Base-by-base conservation (phyloP, 2,888 invertebrate genomes). In the Spodoptera exigua region DNA sequence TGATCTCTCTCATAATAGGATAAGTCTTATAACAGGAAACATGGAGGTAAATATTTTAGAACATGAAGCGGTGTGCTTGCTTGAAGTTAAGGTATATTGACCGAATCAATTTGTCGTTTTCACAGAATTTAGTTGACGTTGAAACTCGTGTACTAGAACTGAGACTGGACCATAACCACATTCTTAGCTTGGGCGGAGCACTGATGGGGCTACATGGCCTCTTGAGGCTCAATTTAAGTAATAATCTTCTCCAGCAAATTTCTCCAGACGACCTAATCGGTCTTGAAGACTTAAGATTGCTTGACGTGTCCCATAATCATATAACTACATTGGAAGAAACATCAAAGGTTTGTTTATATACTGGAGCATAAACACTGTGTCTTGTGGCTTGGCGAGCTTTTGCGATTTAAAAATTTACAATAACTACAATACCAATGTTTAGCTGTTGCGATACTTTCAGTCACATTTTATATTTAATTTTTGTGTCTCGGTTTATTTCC, bases 271-370 rank as follows among this genome's bases (percentile, higher is more conserved):
- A 97, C 84, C 95, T 98, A 46, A 96, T 96, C 56, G 97, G 97
- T 18, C 91, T 98, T 75, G 97, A 97, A 76, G 96, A 96, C 66
- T 90, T 98, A 39, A 95, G 95, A 80, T 91, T 96, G 53, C 94
- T 98, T 39, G 98, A 98, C 83, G 93, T 98, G 43, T 97, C 98
- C 0, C 95, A 96, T 82, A 98, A 98, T 86, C 95, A 95, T 67
- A 92, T 98, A 36, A 95, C 95, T 41, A 96, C 97, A 2, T 92
- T 98, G 57, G 97, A 97, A 85, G 97, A 97, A 92, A 96, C 97
- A 56, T 97, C 97, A 78, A 97, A 97, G 96, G 98, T 98, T 80
- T 81, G 81, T 81, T 69, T 56, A 13, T 59, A 62, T 51, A 54
- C 37, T 43, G 52, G 36, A 52, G 51, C 55, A 74, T 45, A 68